A percentile compares a stretch with the other conserved stretches of the same genome.
Evolutionary conservation across 1,140 invertebrate species (phyloP).

Genomic region (Diorhabda elongata): DNA sequence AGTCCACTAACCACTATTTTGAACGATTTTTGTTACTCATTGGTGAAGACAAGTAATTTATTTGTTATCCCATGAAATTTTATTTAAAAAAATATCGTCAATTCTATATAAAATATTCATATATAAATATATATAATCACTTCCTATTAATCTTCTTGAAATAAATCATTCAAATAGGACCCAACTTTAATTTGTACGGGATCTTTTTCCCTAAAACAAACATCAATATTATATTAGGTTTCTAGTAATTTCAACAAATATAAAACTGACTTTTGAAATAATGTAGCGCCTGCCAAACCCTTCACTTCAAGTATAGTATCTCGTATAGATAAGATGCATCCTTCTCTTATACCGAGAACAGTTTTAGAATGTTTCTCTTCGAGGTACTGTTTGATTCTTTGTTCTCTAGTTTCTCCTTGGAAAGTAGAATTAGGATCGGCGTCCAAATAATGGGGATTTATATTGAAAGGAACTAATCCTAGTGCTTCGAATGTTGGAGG

Average conservation of each 20-base stretch:
- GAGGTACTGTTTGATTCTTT: constrained; percentile 66
- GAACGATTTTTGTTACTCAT: too few relatives aligned
- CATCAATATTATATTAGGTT: constrained; percentile 8
- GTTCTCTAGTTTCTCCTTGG: constrained; percentile 71
- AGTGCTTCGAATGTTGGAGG: constrained; percentile 71
- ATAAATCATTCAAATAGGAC: constrained; percentile 59
- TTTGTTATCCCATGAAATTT: too few relatives aligned
- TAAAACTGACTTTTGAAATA: constrained; percentile 61
- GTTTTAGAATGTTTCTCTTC: constrained; percentile 52
- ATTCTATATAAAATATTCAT: too few relatives aligned
- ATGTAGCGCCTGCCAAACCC: constrained; percentile 58
- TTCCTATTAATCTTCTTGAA: constrained; percentile 23
- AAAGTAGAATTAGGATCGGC: constrained; percentile 58
- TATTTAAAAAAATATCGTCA: too few relatives aligned
- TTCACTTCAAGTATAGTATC: constrained; percentile 56
- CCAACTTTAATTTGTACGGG: constrained; percentile 53
- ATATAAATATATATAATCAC: too few relatives aligned
- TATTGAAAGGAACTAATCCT: constrained; percentile 75
- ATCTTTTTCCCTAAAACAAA: constrained; percentile 51
- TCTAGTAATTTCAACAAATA: not conserved
- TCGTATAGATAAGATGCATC: constrained; percentile 60
- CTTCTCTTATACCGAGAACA: constrained; percentile 70
- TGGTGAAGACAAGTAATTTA: too few relatives aligned
- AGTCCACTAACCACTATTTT: too few relatives aligned
- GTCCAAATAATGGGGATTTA: constrained; percentile 81